Base-by-base conservation (phyloP, 2,888 invertebrate genomes). In the Troides oblongomaculatus region DNA sequence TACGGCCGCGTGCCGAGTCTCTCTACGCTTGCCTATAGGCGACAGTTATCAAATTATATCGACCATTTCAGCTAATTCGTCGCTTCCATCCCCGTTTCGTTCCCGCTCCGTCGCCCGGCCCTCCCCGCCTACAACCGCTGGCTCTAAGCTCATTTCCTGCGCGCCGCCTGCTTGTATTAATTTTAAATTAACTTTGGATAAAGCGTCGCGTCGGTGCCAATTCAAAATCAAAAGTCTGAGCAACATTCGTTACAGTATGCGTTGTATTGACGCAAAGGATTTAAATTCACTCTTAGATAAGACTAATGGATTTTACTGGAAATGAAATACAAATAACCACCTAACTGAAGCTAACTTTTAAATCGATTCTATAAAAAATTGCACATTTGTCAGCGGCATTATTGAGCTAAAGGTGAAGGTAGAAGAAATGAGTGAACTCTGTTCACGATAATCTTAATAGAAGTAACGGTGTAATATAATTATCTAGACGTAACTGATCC, bases 131-230 rank as follows among this genome's bases (percentile, higher is more conserved):
- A 78, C 76, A 76, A 72, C 74, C 76, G 79, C 79, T 80, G 80
- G 85, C 93, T 94, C 94, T 94, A 94, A 94, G 93, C 94, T 94
- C 94, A 94, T 94, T 94, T 94, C 94, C 94, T 84, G 94, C 87
- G 92, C 90, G 93, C 94, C 94, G 94, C 93, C 94, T 94, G 94
- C 93, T 93, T 93, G 94, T 94, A 94, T 94, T 94, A 94, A 94
- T 94, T 94, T 94, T 94, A 94, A 94, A 94, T 94, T 94, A 94
- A 94, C 91, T 90, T 88, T 89, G 93, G 93, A 93, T 93, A 93
- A 91, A 89, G 87, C 88, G 83, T 71, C 75, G 72, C 58, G 63
- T 56, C 56, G 66, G 62, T 63, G 58, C n/a, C 39, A 46, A 63
- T 60, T 43, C 46, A 39, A 69, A 64, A 64, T 66, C 59, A 66